Percentiles rank a stretch among this genome's conserved stretches.
Evolutionary conservation across 2,888 invertebrate genomes (phyloP).

Genomic region (Thecophora atra): DNA sequence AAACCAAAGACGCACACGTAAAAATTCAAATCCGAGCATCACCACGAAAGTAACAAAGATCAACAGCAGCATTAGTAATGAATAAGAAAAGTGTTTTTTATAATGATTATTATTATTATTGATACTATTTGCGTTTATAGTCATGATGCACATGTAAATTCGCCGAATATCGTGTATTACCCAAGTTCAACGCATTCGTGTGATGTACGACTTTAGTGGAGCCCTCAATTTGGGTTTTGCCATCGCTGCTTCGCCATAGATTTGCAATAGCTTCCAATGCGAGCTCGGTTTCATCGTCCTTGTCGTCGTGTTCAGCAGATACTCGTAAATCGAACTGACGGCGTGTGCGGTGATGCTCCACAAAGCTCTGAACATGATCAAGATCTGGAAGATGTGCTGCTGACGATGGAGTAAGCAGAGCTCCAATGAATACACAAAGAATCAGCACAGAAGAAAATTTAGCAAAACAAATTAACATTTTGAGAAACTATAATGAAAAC

Average conservation of each 20-base stretch:
- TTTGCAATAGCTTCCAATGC: constrained; percentile 63
- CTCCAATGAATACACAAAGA: neutral
- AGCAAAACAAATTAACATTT: constrained; percentile 23
- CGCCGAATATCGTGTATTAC: constrained; percentile 63
- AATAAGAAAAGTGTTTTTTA: constrained; percentile 14
- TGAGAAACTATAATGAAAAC: constrained; percentile 5
- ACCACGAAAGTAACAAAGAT: too few species aligned
- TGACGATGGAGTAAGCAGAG: neutral
- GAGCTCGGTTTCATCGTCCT: constrained; percentile 61
- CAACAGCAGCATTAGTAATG: constrained; percentile 18
- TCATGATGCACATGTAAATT: constrained; percentile 62
- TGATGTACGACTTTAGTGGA: constrained; percentile 61
- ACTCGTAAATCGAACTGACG: constrained; percentile 63
- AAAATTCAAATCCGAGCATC: neutral
- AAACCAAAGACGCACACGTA: constrained; percentile 24
- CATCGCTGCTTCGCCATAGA: constrained; percentile 62
- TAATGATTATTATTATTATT: constrained; percentile 17
- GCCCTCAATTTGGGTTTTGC: constrained; percentile 62
- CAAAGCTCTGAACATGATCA: neutral
- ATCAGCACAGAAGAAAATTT: neutral
- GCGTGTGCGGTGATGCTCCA: constrained; percentile 45
- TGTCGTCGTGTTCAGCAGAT: constrained; percentile 63
- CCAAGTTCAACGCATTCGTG: constrained; percentile 53
- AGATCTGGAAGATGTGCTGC: neutral
- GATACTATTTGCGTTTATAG: constrained; percentile 53